These are phyloP conservation scores for Isaurus tuberculatus DNA, from an alignment of 92 coral and sea anemone genomes.

Conservation along the genomic window DNA sequence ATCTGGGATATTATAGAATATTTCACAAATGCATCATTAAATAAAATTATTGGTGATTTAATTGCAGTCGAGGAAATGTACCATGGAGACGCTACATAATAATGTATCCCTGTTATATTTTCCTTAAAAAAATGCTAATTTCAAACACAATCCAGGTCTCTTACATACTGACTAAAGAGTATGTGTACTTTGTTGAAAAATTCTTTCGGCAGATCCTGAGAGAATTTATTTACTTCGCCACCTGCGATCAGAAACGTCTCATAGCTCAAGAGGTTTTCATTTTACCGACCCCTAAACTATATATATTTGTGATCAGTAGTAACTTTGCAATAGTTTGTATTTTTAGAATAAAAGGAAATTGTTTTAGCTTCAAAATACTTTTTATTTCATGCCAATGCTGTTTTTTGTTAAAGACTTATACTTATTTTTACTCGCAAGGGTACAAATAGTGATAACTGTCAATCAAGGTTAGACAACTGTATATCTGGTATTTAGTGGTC, in stretches of 20 bases:
- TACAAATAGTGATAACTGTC: not conserved
- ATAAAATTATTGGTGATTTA: no score
- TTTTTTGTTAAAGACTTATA: not conserved
- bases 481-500: not conserved
- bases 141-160: no score
- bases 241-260: not conserved
- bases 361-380: slow-evolving; percentile 12
- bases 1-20: no score
- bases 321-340: not conserved
- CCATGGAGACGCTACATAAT: no score
- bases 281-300: not conserved
- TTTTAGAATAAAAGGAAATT: not conserved
- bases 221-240: not conserved
- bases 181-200: no score
- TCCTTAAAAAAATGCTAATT: no score
- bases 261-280: not conserved
- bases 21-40: no score
- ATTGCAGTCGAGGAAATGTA: no score
- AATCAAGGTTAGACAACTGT: not conserved
- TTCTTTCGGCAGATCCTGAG: not conserved
- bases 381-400: not conserved
- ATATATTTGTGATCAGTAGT: not conserved
- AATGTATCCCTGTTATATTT: no score
- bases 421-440: slow-evolving; percentile 3
- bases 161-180: no score